These are phyloP conservation scores for Monopterus albus DNA, from an alignment of 2,113 vertebrate species.

Conservation along the genomic window DNA sequence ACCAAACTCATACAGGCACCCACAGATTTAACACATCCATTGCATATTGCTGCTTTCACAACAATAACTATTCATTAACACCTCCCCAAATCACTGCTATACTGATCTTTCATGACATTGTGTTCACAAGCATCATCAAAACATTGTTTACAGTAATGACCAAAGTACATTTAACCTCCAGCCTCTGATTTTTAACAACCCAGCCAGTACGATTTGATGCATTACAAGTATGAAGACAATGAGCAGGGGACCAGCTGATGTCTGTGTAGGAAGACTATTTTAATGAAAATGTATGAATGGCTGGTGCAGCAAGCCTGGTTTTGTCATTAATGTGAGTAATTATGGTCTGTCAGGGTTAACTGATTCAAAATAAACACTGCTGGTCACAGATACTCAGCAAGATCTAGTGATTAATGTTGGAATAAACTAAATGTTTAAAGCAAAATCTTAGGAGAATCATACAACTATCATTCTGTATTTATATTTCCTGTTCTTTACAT, in stretches of 20 bases:
- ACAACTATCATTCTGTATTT: neutral
- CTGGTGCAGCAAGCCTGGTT: neutral
- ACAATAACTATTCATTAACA: conserved; percentile 4
- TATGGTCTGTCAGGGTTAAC: conserved; percentile 3
- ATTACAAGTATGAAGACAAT: neutral
- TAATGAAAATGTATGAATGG: neutral
- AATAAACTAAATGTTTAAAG: neutral
- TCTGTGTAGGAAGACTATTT: neutral
- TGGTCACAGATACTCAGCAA: neutral
- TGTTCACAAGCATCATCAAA: neutral
- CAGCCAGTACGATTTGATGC: neutral
- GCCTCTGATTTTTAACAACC: neutral
- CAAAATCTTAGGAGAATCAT: neutral
- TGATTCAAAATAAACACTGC: conserved; percentile 3
- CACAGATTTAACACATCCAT: neutral
- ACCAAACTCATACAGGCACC: neutral
- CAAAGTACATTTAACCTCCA: neutral
- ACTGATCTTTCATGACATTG: neutral
- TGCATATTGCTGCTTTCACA: neutral
- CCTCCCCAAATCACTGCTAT: neutral
- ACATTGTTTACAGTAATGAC: neutral
- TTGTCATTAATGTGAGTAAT: neutral
- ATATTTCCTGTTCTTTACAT: too few species aligned
- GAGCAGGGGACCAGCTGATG: too few species aligned
- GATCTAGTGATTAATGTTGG: neutral